A percentile compares a stretch with the other conserved stretches of the same genome.
These are phyloP conservation scores for Streptopelia turtur DNA, from an alignment of 2,797 vertebrate species.

Conservation along the genomic window DNA sequence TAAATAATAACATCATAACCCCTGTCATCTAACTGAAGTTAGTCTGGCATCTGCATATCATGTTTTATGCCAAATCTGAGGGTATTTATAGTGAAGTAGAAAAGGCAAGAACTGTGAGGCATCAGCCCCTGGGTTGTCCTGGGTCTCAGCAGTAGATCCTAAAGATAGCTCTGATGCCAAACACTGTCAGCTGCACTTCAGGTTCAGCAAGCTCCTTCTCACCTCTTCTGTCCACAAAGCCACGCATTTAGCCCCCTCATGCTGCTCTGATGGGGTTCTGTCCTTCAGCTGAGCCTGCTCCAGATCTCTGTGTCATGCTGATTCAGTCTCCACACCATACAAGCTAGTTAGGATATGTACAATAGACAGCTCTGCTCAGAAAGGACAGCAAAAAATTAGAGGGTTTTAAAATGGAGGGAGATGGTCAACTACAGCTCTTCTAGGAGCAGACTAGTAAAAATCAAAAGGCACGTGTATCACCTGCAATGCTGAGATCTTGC, in stretches of 20 bases:
- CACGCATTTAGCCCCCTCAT: accelerated
- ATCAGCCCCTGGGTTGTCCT: background rate
- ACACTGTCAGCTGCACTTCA: background rate
- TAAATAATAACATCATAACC: background rate
- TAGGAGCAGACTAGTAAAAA: background rate
- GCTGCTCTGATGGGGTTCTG: background rate
- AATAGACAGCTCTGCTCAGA: background rate
- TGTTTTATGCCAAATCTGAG: background rate
- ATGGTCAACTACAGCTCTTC: background rate
- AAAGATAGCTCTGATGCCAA: background rate
- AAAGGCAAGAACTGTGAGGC: background rate
- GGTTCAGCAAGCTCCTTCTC: background rate
- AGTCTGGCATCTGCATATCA: background rate
- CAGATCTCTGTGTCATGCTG: background rate
- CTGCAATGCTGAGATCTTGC: background rate
- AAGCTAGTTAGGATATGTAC: background rate
- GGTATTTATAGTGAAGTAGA: background rate
- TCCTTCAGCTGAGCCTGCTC: background rate
- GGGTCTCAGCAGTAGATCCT: background rate
- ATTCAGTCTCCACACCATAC: background rate
- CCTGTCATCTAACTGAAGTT: background rate
- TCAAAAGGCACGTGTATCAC: background rate
- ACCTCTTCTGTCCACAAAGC: background rate
- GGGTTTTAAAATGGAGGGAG: background rate
- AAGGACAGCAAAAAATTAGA: background rate